A percentile compares a stretch with the other conserved stretches of the same genome.
Evolutionary conservation across 1,140 invertebrate species (phyloP).

Genomic region (Drosophila lini): DNA sequence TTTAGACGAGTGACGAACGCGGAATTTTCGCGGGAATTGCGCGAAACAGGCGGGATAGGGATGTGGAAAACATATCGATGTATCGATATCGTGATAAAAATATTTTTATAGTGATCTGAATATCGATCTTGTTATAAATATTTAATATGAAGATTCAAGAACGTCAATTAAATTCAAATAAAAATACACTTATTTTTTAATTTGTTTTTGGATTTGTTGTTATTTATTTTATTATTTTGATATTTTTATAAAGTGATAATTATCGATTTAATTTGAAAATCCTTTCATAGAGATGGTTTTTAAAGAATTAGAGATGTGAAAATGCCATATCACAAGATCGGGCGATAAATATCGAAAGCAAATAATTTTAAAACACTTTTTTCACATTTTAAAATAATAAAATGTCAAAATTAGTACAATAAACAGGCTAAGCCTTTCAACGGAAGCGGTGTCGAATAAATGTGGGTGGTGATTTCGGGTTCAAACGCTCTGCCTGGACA

Average conservation of each 20-base stretch:
- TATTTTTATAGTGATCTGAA: neutral
- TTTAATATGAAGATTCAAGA: neutral
- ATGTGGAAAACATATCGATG: slow-evolving; percentile 33
- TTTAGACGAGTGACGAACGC: slow-evolving; percentile 42
- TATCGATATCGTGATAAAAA: neutral
- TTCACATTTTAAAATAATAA: neutral
- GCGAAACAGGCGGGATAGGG: slow-evolving; percentile 53
- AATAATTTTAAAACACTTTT: neutral
- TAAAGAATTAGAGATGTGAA: neutral
- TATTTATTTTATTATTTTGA: neutral
- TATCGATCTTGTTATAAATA: neutral
- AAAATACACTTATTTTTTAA: too few species aligned
- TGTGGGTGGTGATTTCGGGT: neutral
- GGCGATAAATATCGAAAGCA: neutral
- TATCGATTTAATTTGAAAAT: neutral
- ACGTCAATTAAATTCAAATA: too few species aligned
- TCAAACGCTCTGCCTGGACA: neutral
- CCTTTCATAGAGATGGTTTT: neutral
- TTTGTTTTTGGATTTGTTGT: too few species aligned
- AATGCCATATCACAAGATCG: neutral
- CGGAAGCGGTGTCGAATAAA: slow-evolving; percentile 17
- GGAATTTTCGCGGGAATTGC: slow-evolving; percentile 29
- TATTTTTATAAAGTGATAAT: neutral
- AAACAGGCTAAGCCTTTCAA: neutral
- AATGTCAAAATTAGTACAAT: neutral